Conservation (phyloP, 2,888 invertebrate genomes). For the Platycheirus albimanus region DNA sequence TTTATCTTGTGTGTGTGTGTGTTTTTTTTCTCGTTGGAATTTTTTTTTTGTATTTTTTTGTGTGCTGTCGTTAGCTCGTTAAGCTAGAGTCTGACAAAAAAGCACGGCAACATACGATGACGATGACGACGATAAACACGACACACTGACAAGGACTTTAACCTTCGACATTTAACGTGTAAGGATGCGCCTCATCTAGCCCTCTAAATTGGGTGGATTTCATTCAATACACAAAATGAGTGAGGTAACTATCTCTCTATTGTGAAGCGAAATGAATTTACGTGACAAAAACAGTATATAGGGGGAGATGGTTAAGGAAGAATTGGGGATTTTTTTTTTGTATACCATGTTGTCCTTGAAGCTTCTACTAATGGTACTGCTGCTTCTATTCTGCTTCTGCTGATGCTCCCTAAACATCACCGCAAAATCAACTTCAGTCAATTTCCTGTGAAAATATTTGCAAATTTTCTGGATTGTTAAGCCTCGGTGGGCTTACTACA, state of each 20-base stretch:
- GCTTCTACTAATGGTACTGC: neutral
- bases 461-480: slow-evolving; percentile 69
- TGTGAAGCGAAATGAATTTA: slow-evolving; percentile 51
- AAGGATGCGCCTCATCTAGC: slow-evolving; percentile 48
- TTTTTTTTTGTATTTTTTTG: too few species aligned
- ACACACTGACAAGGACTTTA: slow-evolving; percentile 39
- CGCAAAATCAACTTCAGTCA: slow-evolving; percentile 71
- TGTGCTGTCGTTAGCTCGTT: slow-evolving; percentile 67
- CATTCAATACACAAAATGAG: slow-evolving; percentile 48
- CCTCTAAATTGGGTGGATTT: slow-evolving; percentile 42
- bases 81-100: slow-evolving; percentile 58
- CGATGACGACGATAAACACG: slow-evolving; percentile 25
- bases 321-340: slow-evolving; percentile 6
- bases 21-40: slow-evolving; percentile 30
- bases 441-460: slow-evolving; percentile 70
- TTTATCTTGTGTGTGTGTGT: slow-evolving; percentile 50
- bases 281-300: slow-evolving; percentile 42
- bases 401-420: slow-evolving; percentile 37
- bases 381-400: too few species aligned
- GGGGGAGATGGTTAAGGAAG: neutral
- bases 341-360: slow-evolving; percentile 6
- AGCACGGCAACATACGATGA: slow-evolving; percentile 19
- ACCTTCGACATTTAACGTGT: slow-evolving; percentile 53
- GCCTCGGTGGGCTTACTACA: slow-evolving; percentile 47
- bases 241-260: slow-evolving; percentile 38